Base-by-base conservation (phyloP, 1,140 invertebrate genomes). In the Drosophila kohkoa region DNA sequence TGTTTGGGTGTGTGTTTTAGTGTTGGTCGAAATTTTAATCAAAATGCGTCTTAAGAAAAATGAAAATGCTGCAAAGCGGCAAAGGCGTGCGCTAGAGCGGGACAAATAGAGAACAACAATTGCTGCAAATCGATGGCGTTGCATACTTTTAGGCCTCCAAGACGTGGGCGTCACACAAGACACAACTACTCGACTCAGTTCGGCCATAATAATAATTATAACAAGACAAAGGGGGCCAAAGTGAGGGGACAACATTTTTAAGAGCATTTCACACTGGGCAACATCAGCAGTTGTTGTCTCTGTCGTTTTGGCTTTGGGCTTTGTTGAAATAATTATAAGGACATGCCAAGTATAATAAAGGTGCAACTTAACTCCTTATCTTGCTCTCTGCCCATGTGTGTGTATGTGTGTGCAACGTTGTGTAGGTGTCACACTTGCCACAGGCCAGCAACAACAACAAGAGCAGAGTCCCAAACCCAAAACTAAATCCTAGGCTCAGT, bases 11-110 rank as follows among this genome's bases (percentile, higher is more conserved):
- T 54, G 66, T 32, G 45, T 51, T 10, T 6, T 15, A 7, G 65
- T 82, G 78, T 66, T 87, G 81, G 85, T 72, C 80, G 78, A 88
- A 81, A 89, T 83, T 88, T 80, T 89, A 88, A 88, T 88, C 83
- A 89, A 88, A 88, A 81, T 88, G 82, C 78, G 77, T 88, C 83
- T 88, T 88, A 85, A 88, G 83, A 88, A 88, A 88, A 88, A 88
- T 88, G 77, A 48, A 88, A 72, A 64, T 80, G 45, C 46, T 63
- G 43, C 45, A 57, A 52, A 52, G 41, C 48, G 60, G 46, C 51
- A n/a, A 41, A 38, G 43, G 30, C 54, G 52, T 78, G 77, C 28
- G 83, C 25, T 46, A 69, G 77, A 88, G 67, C 74, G 77, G 80
- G 80, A 89, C 69, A 75, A 62, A 70, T 45, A 70, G 45, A 86